Evolutionary conservation across 2,113 vertebrate genomes (phyloP).

Genomic region (chimpanzee (Pan troglodytes)): DNA sequence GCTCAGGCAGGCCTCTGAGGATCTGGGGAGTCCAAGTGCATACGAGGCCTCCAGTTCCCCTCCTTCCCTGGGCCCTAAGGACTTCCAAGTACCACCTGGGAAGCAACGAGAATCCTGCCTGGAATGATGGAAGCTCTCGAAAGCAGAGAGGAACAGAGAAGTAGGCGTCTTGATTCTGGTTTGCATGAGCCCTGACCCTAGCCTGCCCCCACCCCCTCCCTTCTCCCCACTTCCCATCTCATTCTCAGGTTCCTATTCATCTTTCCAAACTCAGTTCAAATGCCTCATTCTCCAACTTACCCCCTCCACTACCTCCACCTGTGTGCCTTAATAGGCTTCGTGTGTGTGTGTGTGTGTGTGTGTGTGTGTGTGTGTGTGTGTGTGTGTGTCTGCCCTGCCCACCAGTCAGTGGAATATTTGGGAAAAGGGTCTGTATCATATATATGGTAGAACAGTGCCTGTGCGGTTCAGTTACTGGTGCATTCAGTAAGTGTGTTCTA

Average conservation of each 20-base stretch:
- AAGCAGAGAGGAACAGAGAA: not conserved
- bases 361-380: not conserved
- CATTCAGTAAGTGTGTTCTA: not conserved
- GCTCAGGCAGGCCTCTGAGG: not conserved
- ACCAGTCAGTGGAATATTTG: not conserved
- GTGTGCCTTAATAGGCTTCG: not conserved
- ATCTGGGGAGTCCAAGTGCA: not conserved
- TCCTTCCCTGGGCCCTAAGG: not conserved
- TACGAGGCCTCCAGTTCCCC: not conserved
- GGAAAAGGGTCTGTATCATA: not conserved
- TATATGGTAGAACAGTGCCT: not conserved
- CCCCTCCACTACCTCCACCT: not conserved
- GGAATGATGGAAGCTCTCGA: not conserved
- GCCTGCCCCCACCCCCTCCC: fast-evolving
- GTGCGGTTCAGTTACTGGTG: too few species aligned
- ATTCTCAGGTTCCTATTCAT: too few species aligned
- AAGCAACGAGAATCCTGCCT: not conserved
- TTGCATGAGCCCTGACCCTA: not conserved
- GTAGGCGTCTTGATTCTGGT: not conserved
- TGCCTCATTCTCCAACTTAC: not conserved
- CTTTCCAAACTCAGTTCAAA: not conserved
- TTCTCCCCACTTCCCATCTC: too few species aligned
- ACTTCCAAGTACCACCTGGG: not conserved
- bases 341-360: not conserved
- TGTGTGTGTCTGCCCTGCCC: not conserved